Evolutionary conservation across 2,797 vertebrate genomes (phyloP).

Genomic region (Dipus sagitta): DNA sequence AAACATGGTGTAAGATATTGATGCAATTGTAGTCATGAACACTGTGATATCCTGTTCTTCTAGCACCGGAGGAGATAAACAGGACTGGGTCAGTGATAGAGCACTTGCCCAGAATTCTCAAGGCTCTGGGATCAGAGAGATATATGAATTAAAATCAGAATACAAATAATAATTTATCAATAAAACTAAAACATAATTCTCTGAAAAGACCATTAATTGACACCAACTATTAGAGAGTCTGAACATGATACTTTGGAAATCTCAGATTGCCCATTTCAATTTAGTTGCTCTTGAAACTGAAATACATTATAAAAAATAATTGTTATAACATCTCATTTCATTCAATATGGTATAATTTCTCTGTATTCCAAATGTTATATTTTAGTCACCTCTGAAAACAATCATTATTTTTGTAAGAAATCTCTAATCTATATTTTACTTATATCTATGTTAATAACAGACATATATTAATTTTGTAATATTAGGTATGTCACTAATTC

Average conservation of each 20-base stretch:
- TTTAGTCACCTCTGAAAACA: neutral
- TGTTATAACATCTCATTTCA: constrained; percentile 1
- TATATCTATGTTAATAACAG: constrained; percentile 35
- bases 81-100: neutral
- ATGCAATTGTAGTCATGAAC: neutral
- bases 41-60: neutral
- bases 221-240: neutral
- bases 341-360: constrained; percentile 2
- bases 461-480: constrained; percentile 65
- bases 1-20: neutral
- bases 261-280: constrained; percentile 2
- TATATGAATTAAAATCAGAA: neutral
- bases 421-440: constrained; percentile 60
- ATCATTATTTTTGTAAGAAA: constrained; percentile 3
- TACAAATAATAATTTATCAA: neutral
- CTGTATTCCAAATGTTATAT: neutral
- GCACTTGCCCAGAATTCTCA: neutral
- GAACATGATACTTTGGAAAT: constrained; percentile 17
- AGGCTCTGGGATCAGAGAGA: neutral
- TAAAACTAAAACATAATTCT: neutral
- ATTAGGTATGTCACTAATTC: no score
- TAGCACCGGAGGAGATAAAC: neutral
- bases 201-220: neutral
- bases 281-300: constrained; percentile 1
- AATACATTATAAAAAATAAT: constrained; percentile 14